Conservation (phyloP, 2,113 vertebrate species). For the Meriones unguiculatus region DNA sequence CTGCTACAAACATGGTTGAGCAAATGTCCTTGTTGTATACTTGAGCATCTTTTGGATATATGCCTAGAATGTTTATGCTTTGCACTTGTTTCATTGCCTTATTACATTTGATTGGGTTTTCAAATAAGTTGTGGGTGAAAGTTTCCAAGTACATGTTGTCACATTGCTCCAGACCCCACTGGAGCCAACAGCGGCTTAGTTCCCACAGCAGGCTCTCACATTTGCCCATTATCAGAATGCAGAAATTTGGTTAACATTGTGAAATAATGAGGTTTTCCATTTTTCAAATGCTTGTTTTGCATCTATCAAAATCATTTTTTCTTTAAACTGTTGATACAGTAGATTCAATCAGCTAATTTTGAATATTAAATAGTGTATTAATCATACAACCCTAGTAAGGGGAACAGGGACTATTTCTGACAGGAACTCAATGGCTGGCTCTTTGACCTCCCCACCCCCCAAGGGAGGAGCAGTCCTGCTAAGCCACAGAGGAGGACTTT, state of each 20-base stretch:
- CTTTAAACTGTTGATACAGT: neutral
- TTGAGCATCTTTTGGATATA: no score
- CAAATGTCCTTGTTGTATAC: no score
- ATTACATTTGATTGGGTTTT: neutral
- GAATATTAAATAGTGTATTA: neutral
- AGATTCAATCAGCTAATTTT: neutral
- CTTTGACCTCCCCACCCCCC: no score
- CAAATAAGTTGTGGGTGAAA: neutral
- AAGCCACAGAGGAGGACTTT: no score
- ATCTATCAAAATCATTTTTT: neutral
- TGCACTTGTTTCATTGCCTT: neutral
- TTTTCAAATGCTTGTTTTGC: neutral
- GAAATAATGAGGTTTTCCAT: neutral
- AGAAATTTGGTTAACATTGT: neutral
- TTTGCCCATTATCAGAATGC: neutral
- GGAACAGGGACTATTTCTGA: no score
- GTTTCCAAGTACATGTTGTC: neutral
- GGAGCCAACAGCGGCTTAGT: neutral
- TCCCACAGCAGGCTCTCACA: neutral
- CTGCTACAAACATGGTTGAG: no score
- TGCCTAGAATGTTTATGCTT: neutral
- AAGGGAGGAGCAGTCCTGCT: no score
- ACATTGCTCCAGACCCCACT: neutral
- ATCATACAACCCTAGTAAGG: no score
- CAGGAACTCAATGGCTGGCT: no score